Conservation (phyloP, 2,888 invertebrate genomes). For the Plebejus melissa region DNA sequence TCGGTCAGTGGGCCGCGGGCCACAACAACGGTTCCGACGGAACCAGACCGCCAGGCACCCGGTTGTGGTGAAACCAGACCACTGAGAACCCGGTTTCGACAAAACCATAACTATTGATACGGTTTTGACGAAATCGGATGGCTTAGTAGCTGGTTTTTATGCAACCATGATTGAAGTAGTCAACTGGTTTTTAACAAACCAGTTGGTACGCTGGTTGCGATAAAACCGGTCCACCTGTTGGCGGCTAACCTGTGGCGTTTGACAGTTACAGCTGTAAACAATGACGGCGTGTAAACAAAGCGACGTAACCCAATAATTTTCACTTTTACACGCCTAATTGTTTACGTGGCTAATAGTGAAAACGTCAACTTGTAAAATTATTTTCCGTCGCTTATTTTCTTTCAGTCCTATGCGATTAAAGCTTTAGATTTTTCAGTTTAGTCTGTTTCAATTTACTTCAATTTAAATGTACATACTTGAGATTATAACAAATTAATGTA, state of each 20-base stretch:
- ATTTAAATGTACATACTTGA: no score
- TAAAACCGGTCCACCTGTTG: background rate
- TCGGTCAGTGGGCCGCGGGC: constrained; percentile 69
- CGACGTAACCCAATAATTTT: constrained; percentile 17
- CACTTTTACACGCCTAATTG: constrained; percentile 1
- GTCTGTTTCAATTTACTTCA: no score
- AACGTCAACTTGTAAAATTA: background rate
- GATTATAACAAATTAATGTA: no score
- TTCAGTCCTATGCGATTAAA: background rate
- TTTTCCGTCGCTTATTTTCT: background rate
- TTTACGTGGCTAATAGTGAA: background rate
- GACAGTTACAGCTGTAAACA: constrained; percentile 15
- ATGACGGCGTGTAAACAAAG: constrained; percentile 7
- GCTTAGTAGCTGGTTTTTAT: background rate
- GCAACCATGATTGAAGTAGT: background rate
- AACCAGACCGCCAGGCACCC: constrained; percentile 3
- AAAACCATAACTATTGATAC: background rate
- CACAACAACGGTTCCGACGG: constrained; percentile 15
- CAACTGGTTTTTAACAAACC: no score
- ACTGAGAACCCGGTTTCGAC: background rate
- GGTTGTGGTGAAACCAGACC: background rate
- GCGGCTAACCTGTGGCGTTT: constrained; percentile 12
- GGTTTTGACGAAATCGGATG: background rate
- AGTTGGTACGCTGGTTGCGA: background rate
- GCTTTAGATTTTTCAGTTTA: no score